phyloP scores from a whole-genome alignment of 1,140 invertebrate genomes.

The Archegozetes longisetosus region DNA sequence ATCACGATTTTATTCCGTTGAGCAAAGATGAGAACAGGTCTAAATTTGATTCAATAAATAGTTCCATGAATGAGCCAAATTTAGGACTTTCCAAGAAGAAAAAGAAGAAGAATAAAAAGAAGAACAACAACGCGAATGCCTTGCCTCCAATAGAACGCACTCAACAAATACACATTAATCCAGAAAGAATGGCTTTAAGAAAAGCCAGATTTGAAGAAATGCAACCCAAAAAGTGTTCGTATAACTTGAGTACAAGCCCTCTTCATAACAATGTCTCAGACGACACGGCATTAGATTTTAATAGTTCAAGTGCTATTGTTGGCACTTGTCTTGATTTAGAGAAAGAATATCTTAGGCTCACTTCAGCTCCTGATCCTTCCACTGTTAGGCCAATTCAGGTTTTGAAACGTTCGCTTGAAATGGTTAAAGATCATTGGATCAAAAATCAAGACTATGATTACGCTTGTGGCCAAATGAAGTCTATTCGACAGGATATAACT shows the following conservation, averaged over 20 bases:
- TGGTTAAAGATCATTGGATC: slow-evolving; percentile 80
- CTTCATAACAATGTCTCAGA: slow-evolving; percentile 1
- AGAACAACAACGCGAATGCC: not conserved
- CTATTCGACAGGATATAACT: slow-evolving; percentile 93
- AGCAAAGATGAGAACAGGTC: no score
- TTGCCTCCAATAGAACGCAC: not conserved
- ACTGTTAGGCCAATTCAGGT: slow-evolving; percentile 76
- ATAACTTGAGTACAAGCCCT: not conserved
- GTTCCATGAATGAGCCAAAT: no score
- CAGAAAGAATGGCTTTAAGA: slow-evolving; percentile 9
- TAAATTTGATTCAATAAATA: no score
- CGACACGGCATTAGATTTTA: slow-evolving; percentile 10
- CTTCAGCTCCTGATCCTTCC: slow-evolving; percentile 73
- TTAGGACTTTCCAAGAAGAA: not conserved
- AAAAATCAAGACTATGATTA: slow-evolving; percentile 81
- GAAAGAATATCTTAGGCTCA: slow-evolving; percentile 84
- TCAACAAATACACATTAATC: not conserved
- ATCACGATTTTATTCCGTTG: slow-evolving; percentile 15
- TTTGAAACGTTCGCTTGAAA: slow-evolving; percentile 60
- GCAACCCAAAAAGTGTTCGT: slow-evolving; percentile 25
- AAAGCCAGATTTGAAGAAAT: slow-evolving; percentile 15
- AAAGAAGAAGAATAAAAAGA: slow-evolving; percentile 9
- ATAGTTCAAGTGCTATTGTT: slow-evolving; percentile 62
- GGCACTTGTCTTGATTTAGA: slow-evolving; percentile 82
- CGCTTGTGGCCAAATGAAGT: slow-evolving; percentile 94